These are phyloP conservation scores for Dipodomys merriami DNA, from an alignment of 2,113 vertebrate species.

Conservation along the genomic window DNA sequence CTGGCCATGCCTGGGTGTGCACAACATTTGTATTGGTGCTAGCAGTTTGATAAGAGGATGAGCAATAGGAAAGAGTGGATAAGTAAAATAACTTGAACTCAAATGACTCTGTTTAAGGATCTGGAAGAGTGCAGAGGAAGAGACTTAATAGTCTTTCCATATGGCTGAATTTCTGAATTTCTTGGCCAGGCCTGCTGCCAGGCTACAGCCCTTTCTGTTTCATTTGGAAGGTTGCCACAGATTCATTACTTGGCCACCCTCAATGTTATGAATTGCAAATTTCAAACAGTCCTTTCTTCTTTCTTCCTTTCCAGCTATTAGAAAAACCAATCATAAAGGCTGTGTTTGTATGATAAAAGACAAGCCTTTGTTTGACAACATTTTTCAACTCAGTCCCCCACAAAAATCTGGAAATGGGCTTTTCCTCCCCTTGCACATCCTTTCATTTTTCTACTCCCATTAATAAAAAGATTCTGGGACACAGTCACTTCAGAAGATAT, in stretches of 20 bases:
- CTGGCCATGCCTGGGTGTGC: not conserved
- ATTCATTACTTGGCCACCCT: slow-evolving; percentile 56
- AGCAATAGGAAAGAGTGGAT: not conserved
- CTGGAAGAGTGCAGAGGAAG: not conserved
- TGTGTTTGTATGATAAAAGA: slow-evolving; percentile 46
- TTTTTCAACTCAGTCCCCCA: slow-evolving; percentile 43
- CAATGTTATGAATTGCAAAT: slow-evolving; percentile 58
- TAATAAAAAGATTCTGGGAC: slow-evolving; percentile 21
- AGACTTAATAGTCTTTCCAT: not conserved
- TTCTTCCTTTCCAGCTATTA: slow-evolving; percentile 28
- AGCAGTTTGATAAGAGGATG: not conserved
- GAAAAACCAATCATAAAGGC: slow-evolving; percentile 9
- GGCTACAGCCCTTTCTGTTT: slow-evolving; percentile 25
- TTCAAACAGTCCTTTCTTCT: slow-evolving; percentile 42
- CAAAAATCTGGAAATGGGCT: slow-evolving; percentile 64
- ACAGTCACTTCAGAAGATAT: slow-evolving; percentile 19
- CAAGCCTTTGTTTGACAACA: slow-evolving; percentile 5
- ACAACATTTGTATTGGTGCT: slow-evolving; percentile 1
- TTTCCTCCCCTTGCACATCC: not conserved
- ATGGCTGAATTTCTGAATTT: slow-evolving; percentile 33
- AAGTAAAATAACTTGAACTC: slow-evolving; percentile 32
- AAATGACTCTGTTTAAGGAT: not conserved
- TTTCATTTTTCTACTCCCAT: slow-evolving; percentile 48
- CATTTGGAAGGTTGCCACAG: slow-evolving; percentile 49
- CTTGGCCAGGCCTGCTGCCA: not conserved